Conservation (phyloP, 2,113 vertebrate genomes). For the Prolemur simus region DNA sequence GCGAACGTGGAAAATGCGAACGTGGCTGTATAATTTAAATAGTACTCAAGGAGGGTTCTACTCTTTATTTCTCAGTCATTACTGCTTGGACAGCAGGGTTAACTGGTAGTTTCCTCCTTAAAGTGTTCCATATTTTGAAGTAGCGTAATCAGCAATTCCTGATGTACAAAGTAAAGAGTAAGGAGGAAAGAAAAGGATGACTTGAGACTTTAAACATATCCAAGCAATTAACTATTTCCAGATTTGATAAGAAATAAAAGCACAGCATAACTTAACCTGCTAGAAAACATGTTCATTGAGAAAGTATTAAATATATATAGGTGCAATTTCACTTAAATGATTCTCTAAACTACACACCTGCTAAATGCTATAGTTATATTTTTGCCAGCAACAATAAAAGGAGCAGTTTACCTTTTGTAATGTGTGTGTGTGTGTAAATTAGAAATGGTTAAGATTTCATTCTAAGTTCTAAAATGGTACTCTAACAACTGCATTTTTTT, state of each 20-base stretch:
- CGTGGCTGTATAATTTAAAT: neutral
- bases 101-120: neutral
- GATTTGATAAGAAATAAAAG: neutral
- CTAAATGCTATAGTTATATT: neutral
- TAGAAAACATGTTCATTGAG: conserved; percentile 26
- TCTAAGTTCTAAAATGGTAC: conserved; percentile 26
- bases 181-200: neutral
- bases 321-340: conserved; percentile 29
- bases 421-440: neutral
- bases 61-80: neutral
- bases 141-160: conserved; percentile 13
- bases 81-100: neutral
- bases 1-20: neutral
- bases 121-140: conserved; percentile 30
- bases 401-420: neutral
- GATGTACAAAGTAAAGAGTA: neutral
- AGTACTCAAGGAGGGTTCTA: neutral
- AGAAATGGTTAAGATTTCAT: conserved; percentile 33
- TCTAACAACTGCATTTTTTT: neutral
- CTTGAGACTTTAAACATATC: conserved; percentile 25
- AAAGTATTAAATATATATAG: conserved; percentile 12
- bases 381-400: conserved; percentile 39
- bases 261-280: conserved; percentile 6
- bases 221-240: neutral
- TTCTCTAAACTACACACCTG: neutral